These are phyloP conservation scores for Melopsittacus undulatus DNA, from an alignment of 2,797 vertebrate genomes.

Conservation along the genomic window DNA sequence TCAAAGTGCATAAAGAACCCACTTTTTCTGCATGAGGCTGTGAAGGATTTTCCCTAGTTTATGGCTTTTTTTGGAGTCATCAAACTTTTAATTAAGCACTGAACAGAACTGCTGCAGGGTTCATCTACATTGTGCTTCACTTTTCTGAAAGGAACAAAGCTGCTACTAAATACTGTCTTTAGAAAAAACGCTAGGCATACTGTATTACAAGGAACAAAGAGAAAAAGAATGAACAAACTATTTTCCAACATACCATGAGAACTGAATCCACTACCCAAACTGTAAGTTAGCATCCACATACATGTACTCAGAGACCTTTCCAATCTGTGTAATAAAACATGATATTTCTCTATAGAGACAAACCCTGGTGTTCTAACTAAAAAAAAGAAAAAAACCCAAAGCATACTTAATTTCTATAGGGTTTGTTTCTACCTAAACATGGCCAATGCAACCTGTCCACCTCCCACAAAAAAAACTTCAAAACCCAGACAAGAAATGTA, in stretches of 20 bases:
- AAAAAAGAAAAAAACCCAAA: not conserved
- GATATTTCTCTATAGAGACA: not conserved
- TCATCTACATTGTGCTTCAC: not conserved
- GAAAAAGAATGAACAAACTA: not conserved
- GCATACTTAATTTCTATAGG: not conserved
- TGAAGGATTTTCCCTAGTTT: not conserved
- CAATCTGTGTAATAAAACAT: not conserved
- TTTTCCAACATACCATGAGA: not conserved
- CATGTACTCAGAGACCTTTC: not conserved
- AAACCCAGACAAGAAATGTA: not conserved
- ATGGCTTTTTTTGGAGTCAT: not conserved
- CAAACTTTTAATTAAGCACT: not conserved
- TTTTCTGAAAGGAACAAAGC: not conserved
- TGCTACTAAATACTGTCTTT: not conserved
- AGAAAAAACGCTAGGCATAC: not conserved
- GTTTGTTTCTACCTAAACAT: not conserved
- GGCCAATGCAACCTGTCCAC: not conserved
- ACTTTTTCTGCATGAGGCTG: not conserved
- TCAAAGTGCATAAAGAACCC: not conserved
- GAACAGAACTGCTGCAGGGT: not conserved
- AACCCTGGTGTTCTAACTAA: not conserved
- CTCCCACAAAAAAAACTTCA: not conserved
- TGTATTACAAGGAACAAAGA: not conserved
- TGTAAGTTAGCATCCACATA: not conserved
- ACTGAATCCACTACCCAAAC: not conserved